Conservation (phyloP, 1,140 invertebrate species). For the Cydia splendana region DNA sequence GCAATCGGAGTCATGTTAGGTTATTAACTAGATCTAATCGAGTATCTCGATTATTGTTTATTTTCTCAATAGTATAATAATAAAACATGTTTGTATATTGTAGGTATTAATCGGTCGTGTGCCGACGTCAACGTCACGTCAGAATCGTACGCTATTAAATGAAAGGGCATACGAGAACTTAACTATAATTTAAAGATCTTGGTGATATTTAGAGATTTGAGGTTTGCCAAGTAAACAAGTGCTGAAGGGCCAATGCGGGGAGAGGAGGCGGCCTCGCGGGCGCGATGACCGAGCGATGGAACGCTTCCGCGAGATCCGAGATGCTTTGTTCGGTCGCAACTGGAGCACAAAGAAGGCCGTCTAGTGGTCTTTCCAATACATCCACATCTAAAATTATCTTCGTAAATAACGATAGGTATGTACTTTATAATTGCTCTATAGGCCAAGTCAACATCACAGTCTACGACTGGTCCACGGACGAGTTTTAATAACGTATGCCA, state of each 20-base stretch:
- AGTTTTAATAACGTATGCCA: slow-evolving; percentile 29
- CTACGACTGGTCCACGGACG: slow-evolving; percentile 9
- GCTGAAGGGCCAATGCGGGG: slow-evolving; percentile 25
- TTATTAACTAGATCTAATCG: no score
- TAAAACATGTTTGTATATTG: no score
- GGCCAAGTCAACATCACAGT: not conserved
- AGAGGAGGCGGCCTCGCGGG: slow-evolving; percentile 39
- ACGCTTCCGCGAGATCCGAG: slow-evolving; percentile 40
- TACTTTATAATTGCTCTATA: slow-evolving; percentile 36
- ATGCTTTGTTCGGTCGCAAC: slow-evolving; percentile 40
- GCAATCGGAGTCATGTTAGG: no score
- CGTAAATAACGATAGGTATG: slow-evolving; percentile 32
- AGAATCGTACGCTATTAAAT: not conserved
- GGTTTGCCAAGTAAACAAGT: slow-evolving; percentile 1
- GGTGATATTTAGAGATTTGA: not conserved
- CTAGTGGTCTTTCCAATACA: slow-evolving; percentile 50
- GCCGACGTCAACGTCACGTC: no score
- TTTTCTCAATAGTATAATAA: no score
- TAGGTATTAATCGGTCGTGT: no score
- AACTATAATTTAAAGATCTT: not conserved
- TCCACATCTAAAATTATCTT: slow-evolving; percentile 39
- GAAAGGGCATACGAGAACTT: not conserved
- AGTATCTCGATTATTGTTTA: no score
- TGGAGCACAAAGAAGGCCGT: slow-evolving; percentile 46
- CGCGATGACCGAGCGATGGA: slow-evolving; percentile 35